Evolutionary conservation across 2,888 invertebrate genomes (phyloP).

Genomic region (Poecilobothrus nobilitatus): DNA sequence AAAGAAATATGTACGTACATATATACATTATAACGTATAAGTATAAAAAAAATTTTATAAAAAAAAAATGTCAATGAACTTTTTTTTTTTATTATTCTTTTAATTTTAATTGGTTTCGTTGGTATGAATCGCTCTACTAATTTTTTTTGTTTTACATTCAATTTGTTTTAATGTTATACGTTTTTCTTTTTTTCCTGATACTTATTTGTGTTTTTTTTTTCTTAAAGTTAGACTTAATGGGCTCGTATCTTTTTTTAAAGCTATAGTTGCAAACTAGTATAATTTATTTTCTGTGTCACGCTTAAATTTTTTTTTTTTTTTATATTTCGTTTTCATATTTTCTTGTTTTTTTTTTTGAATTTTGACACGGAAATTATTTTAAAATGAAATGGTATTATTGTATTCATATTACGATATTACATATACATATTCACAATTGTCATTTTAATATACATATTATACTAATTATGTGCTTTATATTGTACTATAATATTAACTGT

Average conservation of each 20-base stretch:
- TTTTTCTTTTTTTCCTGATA: not conserved
- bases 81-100: not conserved
- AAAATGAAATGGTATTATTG: too few relatives aligned
- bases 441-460: too few relatives aligned
- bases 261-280: not conserved
- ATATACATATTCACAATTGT: too few relatives aligned
- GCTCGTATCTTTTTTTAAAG: not conserved
- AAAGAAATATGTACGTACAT: not conserved
- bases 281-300: not conserved
- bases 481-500: too few relatives aligned
- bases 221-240: not conserved
- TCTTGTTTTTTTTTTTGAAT: too few relatives aligned
- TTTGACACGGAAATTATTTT: too few relatives aligned
- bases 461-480: too few relatives aligned
- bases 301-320: not conserved
- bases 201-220: not conserved
- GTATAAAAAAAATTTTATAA: too few relatives aligned
- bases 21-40: too few relatives aligned
- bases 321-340: too few relatives aligned
- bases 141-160: not conserved
- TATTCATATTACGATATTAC: too few relatives aligned
- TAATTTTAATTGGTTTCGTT: constrained; percentile 6
- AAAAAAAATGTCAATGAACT: not conserved
- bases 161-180: not conserved
- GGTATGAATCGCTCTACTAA: constrained; percentile 1